Evolutionary conservation across 2,113 vertebrate species (phyloP), one percentile per base, ranked within the genome.

Genomic region (Perca schrenkii): DNA sequence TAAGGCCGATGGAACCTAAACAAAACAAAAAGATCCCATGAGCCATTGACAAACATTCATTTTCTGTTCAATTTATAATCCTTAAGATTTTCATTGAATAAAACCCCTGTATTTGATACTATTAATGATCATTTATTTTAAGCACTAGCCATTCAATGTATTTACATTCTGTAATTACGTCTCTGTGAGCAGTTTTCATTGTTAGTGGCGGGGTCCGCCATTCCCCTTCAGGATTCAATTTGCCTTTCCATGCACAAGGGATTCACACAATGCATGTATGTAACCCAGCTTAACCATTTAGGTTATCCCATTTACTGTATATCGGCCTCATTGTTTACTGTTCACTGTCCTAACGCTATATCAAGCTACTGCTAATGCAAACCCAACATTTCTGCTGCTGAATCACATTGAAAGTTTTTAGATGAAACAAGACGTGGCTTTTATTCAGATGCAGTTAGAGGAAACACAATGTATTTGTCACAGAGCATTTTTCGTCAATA

Each of bases 1-100:
- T 97, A 99, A n/a, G 98, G 98, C 89, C 98, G 98, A 94, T 99
- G 98, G 92, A 97, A 99, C 90, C 98, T 99, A 82, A 73, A 95
- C 4, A 66, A 80, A 87, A 78, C 64, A 78, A 14, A 60, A 2
- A 73, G 3, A 73, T 69, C n/a, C 53, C 57, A 80, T 78, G 49
- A 83, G 88, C 28, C 67, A 54, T 21, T 19, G 63, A 90, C 74
- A 86, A 8, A 81, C 56, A 53, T 62, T 36, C 0, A 8, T 2
- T 54, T 34, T 58, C 13, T 6, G 10, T 62, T 34, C 34, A 36
- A 63, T 25, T 40, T 4, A 46, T 17, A 31, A 49, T 66, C 10
- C 13, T 74, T 54, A 54, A 63, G 17, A 52, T 47, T 52, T 68
- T 52, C 3, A 53, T 50, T 1, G 43, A 69, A 64, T 60, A 15